Percentiles rank a stretch among this genome's conserved stretches.
Evolutionary conservation across 2,888 invertebrate species (phyloP).

Genomic region (Thereva nobilitata): DNA sequence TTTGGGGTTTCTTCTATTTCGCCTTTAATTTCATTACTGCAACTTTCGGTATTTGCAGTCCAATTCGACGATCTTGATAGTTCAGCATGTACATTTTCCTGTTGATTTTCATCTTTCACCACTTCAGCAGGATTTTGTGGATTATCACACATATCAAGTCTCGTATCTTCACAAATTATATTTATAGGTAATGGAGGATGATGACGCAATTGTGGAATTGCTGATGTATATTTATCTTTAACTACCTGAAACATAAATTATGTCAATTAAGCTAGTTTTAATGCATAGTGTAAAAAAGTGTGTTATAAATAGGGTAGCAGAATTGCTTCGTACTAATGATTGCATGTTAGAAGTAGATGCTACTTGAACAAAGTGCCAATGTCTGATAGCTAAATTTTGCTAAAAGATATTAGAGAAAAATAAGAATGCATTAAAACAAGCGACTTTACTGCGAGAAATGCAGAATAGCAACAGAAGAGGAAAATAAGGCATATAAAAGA

Average conservation of each 20-base stretch:
- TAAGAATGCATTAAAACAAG: no score
- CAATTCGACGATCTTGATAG: no score
- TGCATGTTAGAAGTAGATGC: no score
- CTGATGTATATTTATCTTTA: conserved; percentile 48
- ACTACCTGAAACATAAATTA: conserved; percentile 43
- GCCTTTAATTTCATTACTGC: neutral
- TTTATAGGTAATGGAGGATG: conserved; percentile 43
- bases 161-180: conserved; percentile 7
- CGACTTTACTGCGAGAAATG: no score
- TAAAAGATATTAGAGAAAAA: no score
- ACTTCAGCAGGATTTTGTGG: neutral
- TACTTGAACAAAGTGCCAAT: no score
- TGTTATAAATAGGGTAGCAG: no score
- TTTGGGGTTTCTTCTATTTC: conserved; percentile 1
- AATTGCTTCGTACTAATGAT: no score
- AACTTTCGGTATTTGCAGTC: neutral
- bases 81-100: neutral
- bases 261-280: conserved; percentile 7
- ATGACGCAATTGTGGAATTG: conserved; percentile 51
- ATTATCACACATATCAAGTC: conserved; percentile 20
- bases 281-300: no score
- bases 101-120: neutral
- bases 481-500: no score
- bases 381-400: no score
- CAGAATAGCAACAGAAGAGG: no score